Percentiles rank a stretch among this genome's conserved stretches.
These are phyloP conservation scores for Netelia fuscicornis DNA, from an alignment of 2,888 invertebrate species.

Conservation along the genomic window DNA sequence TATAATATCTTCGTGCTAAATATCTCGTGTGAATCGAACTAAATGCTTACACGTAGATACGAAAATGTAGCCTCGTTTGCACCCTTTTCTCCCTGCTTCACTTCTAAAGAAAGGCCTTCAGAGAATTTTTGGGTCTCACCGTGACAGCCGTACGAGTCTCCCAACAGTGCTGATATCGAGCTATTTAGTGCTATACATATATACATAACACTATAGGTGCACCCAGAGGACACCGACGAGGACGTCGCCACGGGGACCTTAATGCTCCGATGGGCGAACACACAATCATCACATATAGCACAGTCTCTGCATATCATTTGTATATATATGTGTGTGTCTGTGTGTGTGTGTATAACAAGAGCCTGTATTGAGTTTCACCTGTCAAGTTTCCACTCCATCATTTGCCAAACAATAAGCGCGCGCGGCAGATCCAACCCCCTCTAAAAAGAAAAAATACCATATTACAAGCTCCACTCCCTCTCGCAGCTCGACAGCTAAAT, in stretches of 20 bases:
- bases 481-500: constrained; percentile 58
- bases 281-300: constrained; percentile 15
- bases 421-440: constrained; percentile 77
- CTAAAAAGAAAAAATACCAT: constrained; percentile 64
- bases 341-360: constrained; percentile 4
- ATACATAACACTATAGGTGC: constrained; percentile 66
- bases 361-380: constrained; percentile 83
- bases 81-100: background rate
- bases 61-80: background rate
- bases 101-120: constrained; percentile 73
- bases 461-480: constrained; percentile 73
- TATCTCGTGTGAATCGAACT: constrained; percentile 2
- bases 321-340: constrained; percentile 50
- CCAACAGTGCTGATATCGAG: constrained; percentile 47
- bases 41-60: background rate
- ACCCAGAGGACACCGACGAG: constrained; percentile 67
- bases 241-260: constrained; percentile 64
- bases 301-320: constrained; percentile 11
- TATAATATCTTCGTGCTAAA: background rate
- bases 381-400: constrained; percentile 84
- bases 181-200: constrained; percentile 17
- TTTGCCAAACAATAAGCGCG: constrained; percentile 80
- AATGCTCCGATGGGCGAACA: constrained; percentile 23
- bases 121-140: constrained; percentile 71
- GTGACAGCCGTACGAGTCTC: constrained; percentile 72